A percentile compares a stretch with the other conserved stretches of the same genome.
These are phyloP conservation scores for Drosophila sturtevanti DNA, from an alignment of 1,140 invertebrate species.

Conservation along the genomic window DNA sequence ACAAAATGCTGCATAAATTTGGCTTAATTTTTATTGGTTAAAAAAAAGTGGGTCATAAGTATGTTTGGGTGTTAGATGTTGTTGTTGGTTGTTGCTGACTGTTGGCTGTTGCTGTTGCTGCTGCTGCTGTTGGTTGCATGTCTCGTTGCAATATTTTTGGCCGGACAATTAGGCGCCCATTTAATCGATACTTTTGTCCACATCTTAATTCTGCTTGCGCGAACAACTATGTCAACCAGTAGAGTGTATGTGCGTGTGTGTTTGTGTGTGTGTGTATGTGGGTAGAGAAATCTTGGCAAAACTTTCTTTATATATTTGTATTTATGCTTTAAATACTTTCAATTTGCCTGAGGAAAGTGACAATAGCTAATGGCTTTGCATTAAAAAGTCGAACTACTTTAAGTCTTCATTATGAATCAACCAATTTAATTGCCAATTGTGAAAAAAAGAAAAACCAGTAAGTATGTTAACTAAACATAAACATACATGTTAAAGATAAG, in stretches of 20 bases:
- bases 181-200: slow-evolving; percentile 49
- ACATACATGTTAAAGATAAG: slow-evolving; percentile 5
- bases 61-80: slow-evolving; percentile 26
- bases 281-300: slow-evolving; percentile 38
- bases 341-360: slow-evolving; percentile 7
- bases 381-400: slow-evolving; percentile 11
- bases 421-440: slow-evolving; percentile 23
- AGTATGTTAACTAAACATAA: slow-evolving; percentile 19
- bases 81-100: neutral
- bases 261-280: slow-evolving; percentile 4
- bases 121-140: slow-evolving; percentile 13
- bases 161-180: slow-evolving; percentile 48
- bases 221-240: slow-evolving; percentile 43
- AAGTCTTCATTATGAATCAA: slow-evolving; percentile 12
- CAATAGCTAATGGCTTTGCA: slow-evolving; percentile 18
- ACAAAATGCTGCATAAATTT: slow-evolving; percentile 8
- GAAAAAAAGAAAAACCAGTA: slow-evolving; percentile 4
- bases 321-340: slow-evolving; percentile 8
- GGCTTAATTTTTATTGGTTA: neutral
- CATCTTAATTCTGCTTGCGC: slow-evolving; percentile 48
- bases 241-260: slow-evolving; percentile 8
- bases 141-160: slow-evolving; percentile 30
- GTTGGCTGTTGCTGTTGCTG: neutral
- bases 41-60: neutral
- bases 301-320: slow-evolving; percentile 30